Base-by-base conservation (phyloP, 1,140 invertebrate genomes). In the Heterodera schachtii region DNA sequence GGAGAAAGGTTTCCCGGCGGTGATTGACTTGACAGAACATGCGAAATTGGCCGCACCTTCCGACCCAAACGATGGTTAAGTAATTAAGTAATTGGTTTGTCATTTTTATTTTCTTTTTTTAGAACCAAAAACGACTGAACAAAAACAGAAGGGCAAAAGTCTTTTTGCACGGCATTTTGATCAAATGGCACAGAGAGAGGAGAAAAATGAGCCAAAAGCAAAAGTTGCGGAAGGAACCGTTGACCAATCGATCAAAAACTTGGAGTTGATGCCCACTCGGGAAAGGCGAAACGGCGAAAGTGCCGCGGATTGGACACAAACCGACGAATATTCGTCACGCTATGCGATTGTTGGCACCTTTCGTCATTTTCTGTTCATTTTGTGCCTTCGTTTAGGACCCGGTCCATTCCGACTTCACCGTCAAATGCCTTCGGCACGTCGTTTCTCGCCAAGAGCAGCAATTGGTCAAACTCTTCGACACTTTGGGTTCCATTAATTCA, bases 381-480 rank as follows among this genome's bases (percentile, higher is more conserved):
- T 66, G 2, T 78, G n/a, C 19, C 21, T 49, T 5, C 19, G 73
- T 85, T 49, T 47, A 86, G 85, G 85, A 86, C 60, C 83, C 85
- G 0, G 79, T 86, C 47, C 85, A 86, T 71, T 21, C 83, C 52
- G 85, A 86, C 70, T 66, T 86, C 6, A 78, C 84, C 11, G 46
- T 82, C 16, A 86, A 86, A 81, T 80, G 75, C 49, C 21, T 85
- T 41, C 41, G 75, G 49, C 73, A 70, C 52, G 70, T 85, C 19
- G 6, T 73, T 41, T 77, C 86, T 3, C 57, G 85, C 4, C 86
- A 86, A 44, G 79, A 83, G 67, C 79, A 81, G 44, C 85, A 86
- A 52, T 74, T 86, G 2, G 41, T 86, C 1, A 76, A 69, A 41
- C 78, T 86, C 9, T 86, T 86, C 76, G 85, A 86, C 13, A 73